Evolutionary conservation across 1,140 invertebrate species (phyloP).

Genomic region (Nasonia giraulti): DNA sequence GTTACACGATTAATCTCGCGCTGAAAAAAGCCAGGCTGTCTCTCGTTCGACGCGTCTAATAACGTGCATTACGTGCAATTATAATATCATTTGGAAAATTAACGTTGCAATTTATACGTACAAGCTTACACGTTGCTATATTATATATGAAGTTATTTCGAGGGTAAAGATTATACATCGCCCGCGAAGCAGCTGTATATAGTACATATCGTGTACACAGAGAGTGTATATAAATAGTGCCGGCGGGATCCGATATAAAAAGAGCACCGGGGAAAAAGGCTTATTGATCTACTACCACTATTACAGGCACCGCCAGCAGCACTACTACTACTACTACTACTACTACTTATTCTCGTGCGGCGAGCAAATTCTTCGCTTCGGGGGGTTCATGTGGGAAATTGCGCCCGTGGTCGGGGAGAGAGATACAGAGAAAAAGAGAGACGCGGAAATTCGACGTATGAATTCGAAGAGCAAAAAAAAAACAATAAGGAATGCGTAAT

Average conservation of each 20-base stretch:
- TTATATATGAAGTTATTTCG: background rate
- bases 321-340: background rate
- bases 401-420: background rate
- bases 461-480: background rate
- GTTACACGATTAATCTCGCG: background rate
- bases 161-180: slow-evolving; percentile 11
- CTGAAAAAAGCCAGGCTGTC: background rate
- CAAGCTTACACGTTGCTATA: background rate
- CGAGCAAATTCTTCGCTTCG: slow-evolving; percentile 19
- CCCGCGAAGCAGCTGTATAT: too few species aligned
- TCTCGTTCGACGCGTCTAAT: background rate
- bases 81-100: background rate
- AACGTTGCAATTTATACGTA: slow-evolving; percentile 10
- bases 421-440: background rate
- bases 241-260: slow-evolving; percentile 8
- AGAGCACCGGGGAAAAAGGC: slow-evolving; percentile 14
- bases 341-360: slow-evolving; percentile 23
- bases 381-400: slow-evolving; percentile 39
- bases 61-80: too few species aligned
- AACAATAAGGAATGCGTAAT: background rate
- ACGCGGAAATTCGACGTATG: background rate
- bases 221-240: background rate
- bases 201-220: background rate
- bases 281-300: slow-evolving; percentile 28
- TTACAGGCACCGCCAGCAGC: background rate